These are phyloP conservation scores for Ornithorhynchus anatinus DNA, from an alignment of 2,113 vertebrate genomes.

Conservation along the genomic window DNA sequence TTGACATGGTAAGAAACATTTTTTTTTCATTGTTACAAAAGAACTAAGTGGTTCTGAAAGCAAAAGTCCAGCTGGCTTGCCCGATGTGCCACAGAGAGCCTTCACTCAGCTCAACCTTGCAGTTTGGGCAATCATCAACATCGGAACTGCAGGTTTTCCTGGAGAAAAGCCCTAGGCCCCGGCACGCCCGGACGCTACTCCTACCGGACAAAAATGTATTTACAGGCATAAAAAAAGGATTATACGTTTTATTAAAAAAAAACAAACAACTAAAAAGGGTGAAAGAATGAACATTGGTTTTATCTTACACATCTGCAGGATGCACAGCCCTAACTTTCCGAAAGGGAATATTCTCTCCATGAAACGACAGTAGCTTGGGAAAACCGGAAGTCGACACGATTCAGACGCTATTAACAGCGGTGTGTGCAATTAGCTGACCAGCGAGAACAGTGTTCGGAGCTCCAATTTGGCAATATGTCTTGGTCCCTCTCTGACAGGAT, in stretches of 20 bases:
- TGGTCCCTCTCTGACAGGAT: slow-evolving; percentile 71
- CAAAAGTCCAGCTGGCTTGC: slow-evolving; percentile 74
- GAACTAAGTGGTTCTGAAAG: slow-evolving; percentile 88
- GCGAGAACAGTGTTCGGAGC: slow-evolving; percentile 13
- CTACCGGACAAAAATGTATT: slow-evolving; percentile 89
- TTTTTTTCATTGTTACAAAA: slow-evolving; percentile 93
- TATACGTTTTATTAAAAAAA: slow-evolving; percentile 74
- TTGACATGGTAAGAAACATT: slow-evolving; percentile 98
- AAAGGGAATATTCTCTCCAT: slow-evolving; percentile 66
- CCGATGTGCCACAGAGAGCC: slow-evolving; percentile 70
- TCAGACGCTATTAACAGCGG: slow-evolving; percentile 68
- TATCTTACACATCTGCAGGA: slow-evolving; percentile 77
- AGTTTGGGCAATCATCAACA: slow-evolving; percentile 71
- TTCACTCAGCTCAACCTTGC: too few species aligned
- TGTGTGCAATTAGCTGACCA: slow-evolving; percentile 28
- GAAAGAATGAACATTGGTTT: slow-evolving; percentile 69
- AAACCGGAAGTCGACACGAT: slow-evolving; percentile 67
- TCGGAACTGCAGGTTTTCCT: slow-evolving; percentile 76
- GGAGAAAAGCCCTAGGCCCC: slow-evolving; percentile 73
- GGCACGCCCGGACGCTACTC: slow-evolving; percentile 78
- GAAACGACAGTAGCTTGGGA: slow-evolving; percentile 58
- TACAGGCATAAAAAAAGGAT: slow-evolving; percentile 83
- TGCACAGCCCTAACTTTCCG: slow-evolving; percentile 69
- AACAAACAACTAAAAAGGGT: slow-evolving; percentile 64
- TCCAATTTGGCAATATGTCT: slow-evolving; percentile 79